Conservation (phyloP, 2,888 invertebrate genomes). For the Erebia aethiops region DNA sequence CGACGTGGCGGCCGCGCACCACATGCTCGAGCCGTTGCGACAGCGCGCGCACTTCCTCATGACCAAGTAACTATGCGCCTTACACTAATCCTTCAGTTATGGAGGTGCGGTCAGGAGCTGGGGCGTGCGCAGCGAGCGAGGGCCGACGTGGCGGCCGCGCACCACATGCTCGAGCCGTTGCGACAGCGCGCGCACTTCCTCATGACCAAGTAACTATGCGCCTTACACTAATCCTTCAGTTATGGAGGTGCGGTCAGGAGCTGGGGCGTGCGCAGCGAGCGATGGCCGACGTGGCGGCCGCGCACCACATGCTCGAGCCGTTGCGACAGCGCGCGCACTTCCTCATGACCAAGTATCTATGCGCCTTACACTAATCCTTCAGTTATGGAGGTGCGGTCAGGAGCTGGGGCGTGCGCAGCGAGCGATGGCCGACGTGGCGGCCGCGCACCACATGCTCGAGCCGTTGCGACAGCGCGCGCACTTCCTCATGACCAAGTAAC, state of each 20-base stretch:
- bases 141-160: constrained; percentile 84
- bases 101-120: constrained; percentile 66
- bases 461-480: constrained; percentile 84
- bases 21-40: constrained; percentile 65
- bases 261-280: no score
- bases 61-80: constrained; percentile 83
- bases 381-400: no score
- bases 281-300: constrained; percentile 84
- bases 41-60: constrained; percentile 84
- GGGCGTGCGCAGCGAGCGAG: constrained; percentile 89
- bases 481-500: constrained; percentile 85
- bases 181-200: constrained; percentile 85
- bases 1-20: constrained; percentile 82
- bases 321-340: constrained; percentile 73
- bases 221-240: neutral
- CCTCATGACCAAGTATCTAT: constrained; percentile 85
- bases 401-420: constrained; percentile 88
- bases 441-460: constrained; percentile 78
- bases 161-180: constrained; percentile 82
- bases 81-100: no score
- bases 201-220: constrained; percentile 81
- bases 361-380: no score
- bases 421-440: constrained; percentile 86
- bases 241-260: no score
- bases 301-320: constrained; percentile 71